Evolutionary conservation across 2,888 invertebrate genomes (phyloP).

Genomic region (Spodoptera littoralis): DNA sequence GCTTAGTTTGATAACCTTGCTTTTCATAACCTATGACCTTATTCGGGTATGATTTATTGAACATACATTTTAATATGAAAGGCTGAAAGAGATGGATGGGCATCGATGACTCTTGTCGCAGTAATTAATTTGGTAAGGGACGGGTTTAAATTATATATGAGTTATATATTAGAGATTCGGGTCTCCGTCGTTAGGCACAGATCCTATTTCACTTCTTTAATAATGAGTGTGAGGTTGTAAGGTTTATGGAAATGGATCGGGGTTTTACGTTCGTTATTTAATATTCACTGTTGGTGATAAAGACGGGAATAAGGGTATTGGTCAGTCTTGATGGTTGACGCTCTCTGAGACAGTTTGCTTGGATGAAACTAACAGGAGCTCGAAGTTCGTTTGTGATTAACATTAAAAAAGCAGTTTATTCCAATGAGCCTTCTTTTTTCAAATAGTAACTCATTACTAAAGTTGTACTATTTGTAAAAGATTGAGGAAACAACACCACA

Average conservation of each 20-base stretch:
- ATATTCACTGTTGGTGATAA: no score
- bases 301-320: no score
- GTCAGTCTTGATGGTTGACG: no score
- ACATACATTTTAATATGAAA: conserved; percentile 58
- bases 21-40: conserved; percentile 68
- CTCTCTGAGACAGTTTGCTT: no score
- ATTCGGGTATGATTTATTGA: conserved; percentile 64
- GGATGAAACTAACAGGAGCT: no score
- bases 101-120: conserved; percentile 58
- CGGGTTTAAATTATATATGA: conserved; percentile 55
- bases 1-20: no score
- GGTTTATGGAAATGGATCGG: conserved; percentile 38
- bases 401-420: no score
- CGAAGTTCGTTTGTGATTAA: no score
- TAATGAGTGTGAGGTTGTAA: conserved; percentile 42
- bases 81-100: conserved; percentile 55
- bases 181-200: conserved; percentile 34
- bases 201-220: conserved; percentile 41
- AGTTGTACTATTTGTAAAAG: no score
- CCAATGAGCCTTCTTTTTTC: no score
- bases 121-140: conserved; percentile 61
- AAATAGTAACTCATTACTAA: no score
- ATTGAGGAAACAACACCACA: no score
- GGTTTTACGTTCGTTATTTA: background rate
- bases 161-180: conserved; percentile 48